Conservation (phyloP, 2,888 invertebrate genomes). For the Abrostola tripartita region DNA sequence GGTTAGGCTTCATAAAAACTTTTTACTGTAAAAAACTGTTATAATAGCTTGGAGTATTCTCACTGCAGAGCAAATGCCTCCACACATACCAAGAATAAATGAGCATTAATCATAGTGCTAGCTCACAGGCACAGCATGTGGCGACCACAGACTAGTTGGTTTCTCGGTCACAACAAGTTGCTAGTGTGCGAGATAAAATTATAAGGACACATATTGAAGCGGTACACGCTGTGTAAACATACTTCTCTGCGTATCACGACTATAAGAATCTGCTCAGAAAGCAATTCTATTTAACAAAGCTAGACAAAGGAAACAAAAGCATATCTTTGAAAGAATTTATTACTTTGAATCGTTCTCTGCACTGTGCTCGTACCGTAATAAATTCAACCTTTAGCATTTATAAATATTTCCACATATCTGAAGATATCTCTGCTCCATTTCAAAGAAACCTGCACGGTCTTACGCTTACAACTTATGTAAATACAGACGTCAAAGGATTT, state of each 20-base stretch:
- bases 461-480: constrained; percentile 38
- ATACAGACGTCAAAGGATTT: constrained; percentile 38
- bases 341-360: constrained; percentile 22
- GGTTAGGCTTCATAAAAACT: too few relatives aligned
- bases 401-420: constrained; percentile 39
- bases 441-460: constrained; percentile 39
- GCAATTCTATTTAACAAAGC: not conserved
- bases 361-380: constrained; percentile 34
- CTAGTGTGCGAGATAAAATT: too few relatives aligned
- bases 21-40: too few relatives aligned
- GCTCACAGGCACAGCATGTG: not conserved
- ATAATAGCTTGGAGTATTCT: not conserved
- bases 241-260: too few relatives aligned
- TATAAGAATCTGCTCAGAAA: not conserved
- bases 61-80: not conserved
- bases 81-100: not conserved
- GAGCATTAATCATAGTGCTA: not conserved
- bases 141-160: not conserved
- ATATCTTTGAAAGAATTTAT: constrained; percentile 14
- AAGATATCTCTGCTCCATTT: constrained; percentile 18
- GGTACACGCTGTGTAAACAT: too few relatives aligned
- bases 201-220: too few relatives aligned
- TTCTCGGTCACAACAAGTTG: too few relatives aligned
- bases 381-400: constrained; percentile 48
- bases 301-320: constrained; percentile 1